A percentile compares a stretch with the other conserved stretches of the same genome.
These are phyloP conservation scores for Araneus ventricosus DNA, from an alignment of 1,140 invertebrate species.

Conservation along the genomic window DNA sequence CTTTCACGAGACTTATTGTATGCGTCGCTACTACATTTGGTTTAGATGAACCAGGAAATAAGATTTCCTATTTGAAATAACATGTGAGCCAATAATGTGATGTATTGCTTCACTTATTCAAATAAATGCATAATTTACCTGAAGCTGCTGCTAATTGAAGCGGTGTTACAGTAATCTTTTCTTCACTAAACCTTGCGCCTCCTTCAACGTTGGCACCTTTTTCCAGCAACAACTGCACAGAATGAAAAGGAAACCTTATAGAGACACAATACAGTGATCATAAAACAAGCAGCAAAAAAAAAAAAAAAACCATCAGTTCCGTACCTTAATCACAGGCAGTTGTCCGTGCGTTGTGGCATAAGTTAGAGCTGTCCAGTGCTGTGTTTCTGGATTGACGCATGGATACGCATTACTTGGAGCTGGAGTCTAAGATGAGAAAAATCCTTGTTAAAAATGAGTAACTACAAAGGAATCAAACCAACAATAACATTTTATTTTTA, in stretches of 20 bases:
- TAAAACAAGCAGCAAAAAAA: neutral
- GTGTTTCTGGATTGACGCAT: conserved; percentile 85
- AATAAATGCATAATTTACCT: conserved; percentile 78
- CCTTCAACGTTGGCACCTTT: conserved; percentile 92
- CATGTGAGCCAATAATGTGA: too few relatives aligned
- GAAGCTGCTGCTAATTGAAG: conserved; percentile 90
- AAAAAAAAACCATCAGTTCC: neutral
- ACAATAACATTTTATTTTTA: too few relatives aligned
- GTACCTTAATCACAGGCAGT: conserved; percentile 81
- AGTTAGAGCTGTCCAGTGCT: conserved; percentile 89
- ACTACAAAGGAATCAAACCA: too few relatives aligned
- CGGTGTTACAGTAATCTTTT: conserved; percentile 91
- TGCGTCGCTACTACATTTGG: too few relatives aligned
- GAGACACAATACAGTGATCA: neutral
- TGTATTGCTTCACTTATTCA: neutral
- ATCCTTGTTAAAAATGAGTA: too few relatives aligned
- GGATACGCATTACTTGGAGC: conserved; percentile 76
- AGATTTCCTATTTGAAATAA: too few relatives aligned
- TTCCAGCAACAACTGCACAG: conserved; percentile 83
- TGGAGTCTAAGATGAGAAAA: conserved; percentile 66
- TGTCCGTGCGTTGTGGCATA: conserved; percentile 85
- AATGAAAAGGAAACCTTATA: neutral
- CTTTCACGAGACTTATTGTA: too few relatives aligned
- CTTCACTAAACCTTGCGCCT: conserved; percentile 88
- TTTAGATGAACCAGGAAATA: too few relatives aligned